A percentile compares a stretch with the other conserved stretches of the same genome.
Conservation (phyloP, 2,797 vertebrate species). For the Carduelis carduelis region DNA sequence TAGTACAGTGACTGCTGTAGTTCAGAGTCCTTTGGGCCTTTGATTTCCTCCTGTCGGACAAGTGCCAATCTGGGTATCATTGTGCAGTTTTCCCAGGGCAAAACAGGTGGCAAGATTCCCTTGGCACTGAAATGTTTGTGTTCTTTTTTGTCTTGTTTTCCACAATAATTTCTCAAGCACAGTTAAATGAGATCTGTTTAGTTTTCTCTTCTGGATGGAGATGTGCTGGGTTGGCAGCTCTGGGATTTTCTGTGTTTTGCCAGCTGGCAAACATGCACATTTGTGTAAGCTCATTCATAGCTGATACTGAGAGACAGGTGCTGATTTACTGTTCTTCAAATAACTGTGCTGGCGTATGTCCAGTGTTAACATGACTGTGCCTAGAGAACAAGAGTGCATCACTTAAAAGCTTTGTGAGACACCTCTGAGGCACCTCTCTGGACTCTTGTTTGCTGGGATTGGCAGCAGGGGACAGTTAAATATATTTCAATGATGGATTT, state of each 20-base stretch:
- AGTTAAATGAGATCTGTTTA: slow-evolving; percentile 30
- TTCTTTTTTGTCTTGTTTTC: slow-evolving; percentile 41
- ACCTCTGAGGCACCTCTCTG: neutral
- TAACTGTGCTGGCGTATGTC: slow-evolving; percentile 18
- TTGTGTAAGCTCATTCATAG: slow-evolving; percentile 66
- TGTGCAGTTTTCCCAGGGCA: neutral
- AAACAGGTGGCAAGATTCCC: neutral
- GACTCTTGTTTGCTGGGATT: neutral
- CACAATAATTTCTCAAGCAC: slow-evolving; percentile 29
- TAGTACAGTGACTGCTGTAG: neutral
- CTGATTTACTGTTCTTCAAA: slow-evolving; percentile 66
- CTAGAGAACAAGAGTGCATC: neutral
- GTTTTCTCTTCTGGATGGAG: slow-evolving; percentile 46
- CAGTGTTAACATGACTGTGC: neutral
- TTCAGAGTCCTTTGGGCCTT: neutral
- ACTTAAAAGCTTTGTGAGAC: neutral
- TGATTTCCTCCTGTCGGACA: neutral
- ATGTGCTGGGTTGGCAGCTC: slow-evolving; percentile 58
- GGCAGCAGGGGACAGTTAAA: neutral
- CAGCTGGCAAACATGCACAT: slow-evolving; percentile 50
- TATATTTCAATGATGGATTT: neutral
- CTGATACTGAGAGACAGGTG: slow-evolving; percentile 61
- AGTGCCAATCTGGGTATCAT: neutral
- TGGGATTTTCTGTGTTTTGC: slow-evolving; percentile 53
- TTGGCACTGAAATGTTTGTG: slow-evolving; percentile 23